phyloP scores from a whole-genome alignment of 2,797 vertebrate genomes.

The Falco berigora region DNA sequence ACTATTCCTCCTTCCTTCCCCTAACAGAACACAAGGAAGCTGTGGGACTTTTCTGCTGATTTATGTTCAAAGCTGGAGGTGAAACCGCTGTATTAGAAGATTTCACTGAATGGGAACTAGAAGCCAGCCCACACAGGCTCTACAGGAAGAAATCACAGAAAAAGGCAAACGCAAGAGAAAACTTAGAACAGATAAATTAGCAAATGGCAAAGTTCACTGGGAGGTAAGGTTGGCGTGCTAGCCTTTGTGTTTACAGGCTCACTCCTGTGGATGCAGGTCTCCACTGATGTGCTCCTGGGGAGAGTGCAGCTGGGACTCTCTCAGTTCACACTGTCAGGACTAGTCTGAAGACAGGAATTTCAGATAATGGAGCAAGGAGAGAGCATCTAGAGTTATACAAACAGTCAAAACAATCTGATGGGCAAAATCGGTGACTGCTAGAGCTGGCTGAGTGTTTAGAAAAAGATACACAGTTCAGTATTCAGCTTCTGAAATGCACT shows the following conservation, averaged over 20 bases:
- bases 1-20: background rate
- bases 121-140: slow-evolving; percentile 15
- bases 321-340: background rate
- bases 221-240: background rate
- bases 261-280: background rate
- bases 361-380: background rate
- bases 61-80: background rate
- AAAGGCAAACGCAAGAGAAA: background rate
- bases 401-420: background rate
- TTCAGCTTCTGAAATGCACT: background rate
- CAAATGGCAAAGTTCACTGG: background rate
- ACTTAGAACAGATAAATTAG: background rate
- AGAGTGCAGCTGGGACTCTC: background rate
- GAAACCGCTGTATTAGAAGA: background rate
- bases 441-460: background rate
- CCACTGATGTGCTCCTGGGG: background rate
- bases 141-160: background rate
- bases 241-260: background rate
- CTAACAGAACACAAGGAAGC: background rate
- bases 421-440: background rate
- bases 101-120: background rate
- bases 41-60: background rate
- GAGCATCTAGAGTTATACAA: background rate
- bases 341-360: background rate
- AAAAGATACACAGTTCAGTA: rapidly evolving